Base-by-base conservation (phyloP, 2,797 vertebrate genomes). In the Triplophysa bombifrons region DNA sequence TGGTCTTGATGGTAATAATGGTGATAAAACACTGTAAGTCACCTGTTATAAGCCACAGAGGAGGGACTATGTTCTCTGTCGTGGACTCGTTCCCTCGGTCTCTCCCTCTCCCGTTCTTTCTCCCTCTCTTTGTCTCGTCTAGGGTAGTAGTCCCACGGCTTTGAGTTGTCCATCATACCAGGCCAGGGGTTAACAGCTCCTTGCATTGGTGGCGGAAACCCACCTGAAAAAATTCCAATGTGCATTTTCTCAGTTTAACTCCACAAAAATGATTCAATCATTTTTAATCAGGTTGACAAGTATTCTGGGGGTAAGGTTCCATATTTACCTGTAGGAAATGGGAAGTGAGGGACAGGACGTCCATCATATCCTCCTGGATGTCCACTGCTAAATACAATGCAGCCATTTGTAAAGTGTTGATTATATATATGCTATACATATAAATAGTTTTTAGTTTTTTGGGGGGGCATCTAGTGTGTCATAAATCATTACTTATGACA, bases 101-200 rank as follows among this genome's bases (percentile, higher is more conserved):
- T 78, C 0, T 94, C 93, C 73, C 93, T 82, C 1, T 94, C 93
- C 63, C 85, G 48, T 17, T 88, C 87, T 10, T 93, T 93, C 2
- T 94, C 93, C 50, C 93, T 82, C 85, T 94, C 93, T 55, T 94
- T 93, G 0, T 94, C 93, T 20, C 93, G 86, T n/a, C 93, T 91
- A 1, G 92, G 41, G 78, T 94, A 94, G 77, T 93, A 94, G 0
- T 94, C 93, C 93, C 93, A 94, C 16, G 87, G 84, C 78, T 94
- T 94, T 5, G 93, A 72, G 85, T 90, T 93, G 65, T 94, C 93
- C 83, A 94, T 92, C 82, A 94, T 86, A 2, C 89, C 86, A 2
- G 93, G 88, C 93, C 93, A 94, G 4, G 90, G 90, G 64, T 89
- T 90, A 22, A 92, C 92, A 11, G 89, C 85, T 70, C 92, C 92